Percentiles rank a stretch among this genome's conserved stretches.
phyloP scores from a whole-genome alignment of 2,797 vertebrate species.

The Peromyscus eremicus region DNA sequence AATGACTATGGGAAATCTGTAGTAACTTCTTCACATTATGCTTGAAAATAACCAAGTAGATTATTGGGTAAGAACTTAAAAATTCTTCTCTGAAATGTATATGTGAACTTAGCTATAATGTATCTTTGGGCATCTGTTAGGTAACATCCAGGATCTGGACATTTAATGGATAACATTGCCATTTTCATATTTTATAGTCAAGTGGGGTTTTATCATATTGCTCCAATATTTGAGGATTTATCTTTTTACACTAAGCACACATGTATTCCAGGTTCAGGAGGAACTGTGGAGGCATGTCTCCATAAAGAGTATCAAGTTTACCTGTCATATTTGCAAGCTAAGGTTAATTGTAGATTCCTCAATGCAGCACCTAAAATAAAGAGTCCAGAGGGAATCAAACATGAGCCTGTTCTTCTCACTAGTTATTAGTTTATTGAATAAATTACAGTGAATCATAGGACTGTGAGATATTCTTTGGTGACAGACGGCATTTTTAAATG shows the following conservation, averaged over 20 bases:
- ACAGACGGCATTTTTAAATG: slow-evolving; percentile 83
- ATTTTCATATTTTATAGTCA: slow-evolving; percentile 22
- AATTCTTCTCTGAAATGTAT: neutral
- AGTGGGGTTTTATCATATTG: slow-evolving; percentile 42
- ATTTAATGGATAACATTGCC: slow-evolving; percentile 16
- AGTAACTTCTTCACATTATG: slow-evolving; percentile 8
- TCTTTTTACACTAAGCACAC: slow-evolving; percentile 47
- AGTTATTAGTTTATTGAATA: slow-evolving; percentile 63
- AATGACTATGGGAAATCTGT: slow-evolving; percentile 2
- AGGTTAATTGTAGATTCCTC: neutral
- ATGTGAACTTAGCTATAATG: slow-evolving; percentile 12
- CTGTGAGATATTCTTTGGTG: slow-evolving; percentile 78
- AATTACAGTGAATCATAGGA: slow-evolving; percentile 68
- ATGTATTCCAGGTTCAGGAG: neutral
- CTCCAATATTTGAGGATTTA: slow-evolving; percentile 37
- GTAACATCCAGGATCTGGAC: neutral
- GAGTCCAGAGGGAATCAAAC: slow-evolving; percentile 17
- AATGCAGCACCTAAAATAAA: neutral
- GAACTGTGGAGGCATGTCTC: neutral
- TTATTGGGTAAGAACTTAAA: slow-evolving; percentile 43
- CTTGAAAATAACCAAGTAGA: slow-evolving; percentile 30
- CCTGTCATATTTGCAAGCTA: slow-evolving; percentile 1
- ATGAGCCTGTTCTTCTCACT: slow-evolving; percentile 22
- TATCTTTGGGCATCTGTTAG: slow-evolving; percentile 22
- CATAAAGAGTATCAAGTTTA: neutral